A percentile compares a stretch with the other conserved stretches of the same genome.
phyloP scores from a whole-genome alignment of 1,140 invertebrate genomes.

The Apolygus lucorum region DNA sequence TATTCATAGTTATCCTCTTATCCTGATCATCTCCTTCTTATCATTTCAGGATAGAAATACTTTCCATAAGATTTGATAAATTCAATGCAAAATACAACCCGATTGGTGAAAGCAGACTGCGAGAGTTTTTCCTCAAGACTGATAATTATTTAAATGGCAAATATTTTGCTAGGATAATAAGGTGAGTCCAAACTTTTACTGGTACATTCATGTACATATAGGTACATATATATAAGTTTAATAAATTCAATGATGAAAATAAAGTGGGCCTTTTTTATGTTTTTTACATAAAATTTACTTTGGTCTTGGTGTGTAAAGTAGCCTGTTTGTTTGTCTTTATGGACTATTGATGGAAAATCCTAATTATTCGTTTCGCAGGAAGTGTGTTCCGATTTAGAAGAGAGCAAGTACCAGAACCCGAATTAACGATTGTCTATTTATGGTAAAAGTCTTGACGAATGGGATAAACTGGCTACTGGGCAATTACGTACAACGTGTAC shows the following conservation, averaged over 20 bases:
- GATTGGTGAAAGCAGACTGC: conserved; percentile 86
- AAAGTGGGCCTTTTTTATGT: background rate
- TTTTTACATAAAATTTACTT: too few relatives aligned
- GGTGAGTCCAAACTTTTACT: too few relatives aligned
- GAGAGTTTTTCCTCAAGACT: conserved; percentile 97
- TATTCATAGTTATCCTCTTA: conserved; percentile 3
- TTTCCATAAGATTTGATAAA: conserved; percentile 98
- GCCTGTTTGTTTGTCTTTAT: too few relatives aligned
- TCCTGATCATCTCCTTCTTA: conserved; percentile 11
- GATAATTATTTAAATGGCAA: conserved; percentile 95
- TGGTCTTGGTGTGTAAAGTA: too few relatives aligned
- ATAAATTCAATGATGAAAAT: conserved; percentile 11
- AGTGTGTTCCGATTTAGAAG: conserved; percentile 89
- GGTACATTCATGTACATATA: too few relatives aligned
- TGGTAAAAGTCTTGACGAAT: conserved; percentile 83
- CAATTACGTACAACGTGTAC: conserved; percentile 76
- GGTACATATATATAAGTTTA: conserved; percentile 43
- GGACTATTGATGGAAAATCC: too few relatives aligned
- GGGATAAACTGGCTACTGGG: conserved; percentile 97
- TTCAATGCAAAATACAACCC: conserved; percentile 99
- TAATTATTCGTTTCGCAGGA: too few relatives aligned
- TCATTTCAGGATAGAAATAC: conserved; percentile 71
- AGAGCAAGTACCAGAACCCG: conserved; percentile 97
- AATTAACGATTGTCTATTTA: conserved; percentile 95
- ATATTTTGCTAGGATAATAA: conserved; percentile 88